These are phyloP conservation scores for Gallinago jamesoni DNA, from an alignment of 2,113 vertebrate species.

Conservation along the genomic window DNA sequence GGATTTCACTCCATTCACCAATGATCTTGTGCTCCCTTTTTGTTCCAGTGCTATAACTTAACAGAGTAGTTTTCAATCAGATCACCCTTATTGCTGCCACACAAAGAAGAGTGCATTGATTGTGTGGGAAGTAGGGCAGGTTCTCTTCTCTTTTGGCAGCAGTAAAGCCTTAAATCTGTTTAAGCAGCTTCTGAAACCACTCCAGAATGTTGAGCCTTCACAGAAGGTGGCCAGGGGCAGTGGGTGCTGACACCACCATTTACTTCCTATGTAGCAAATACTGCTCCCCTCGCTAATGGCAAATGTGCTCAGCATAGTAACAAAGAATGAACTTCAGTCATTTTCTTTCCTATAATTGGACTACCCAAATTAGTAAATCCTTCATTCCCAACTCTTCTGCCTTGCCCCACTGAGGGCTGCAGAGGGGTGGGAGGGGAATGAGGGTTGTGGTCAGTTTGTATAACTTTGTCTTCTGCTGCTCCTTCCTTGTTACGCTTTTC, in stretches of 20 bases:
- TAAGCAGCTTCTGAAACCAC: background rate
- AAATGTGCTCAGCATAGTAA: background rate
- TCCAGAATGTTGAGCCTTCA: background rate
- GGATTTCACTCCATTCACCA: too few species aligned
- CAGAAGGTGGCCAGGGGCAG: background rate
- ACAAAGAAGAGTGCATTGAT: background rate
- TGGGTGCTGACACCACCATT: background rate
- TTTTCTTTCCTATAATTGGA: background rate
- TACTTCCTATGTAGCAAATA: background rate
- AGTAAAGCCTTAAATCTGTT: background rate
- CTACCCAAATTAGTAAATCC: background rate
- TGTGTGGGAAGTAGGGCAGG: background rate
- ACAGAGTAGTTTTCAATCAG: background rate
- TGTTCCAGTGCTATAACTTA: background rate
- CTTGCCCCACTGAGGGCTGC: accelerated
- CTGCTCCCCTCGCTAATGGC: background rate
- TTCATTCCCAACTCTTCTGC: background rate
- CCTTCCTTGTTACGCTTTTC: background rate
- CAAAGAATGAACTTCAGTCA: background rate
- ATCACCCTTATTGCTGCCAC: background rate
- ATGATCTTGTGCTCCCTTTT: background rate
- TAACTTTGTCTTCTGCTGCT: background rate
- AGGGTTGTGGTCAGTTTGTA: background rate
- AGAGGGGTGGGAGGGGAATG: background rate
- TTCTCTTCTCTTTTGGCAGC: background rate